Base-by-base conservation (phyloP, 1,140 invertebrate species). In the Sitophilus oryzae region DNA sequence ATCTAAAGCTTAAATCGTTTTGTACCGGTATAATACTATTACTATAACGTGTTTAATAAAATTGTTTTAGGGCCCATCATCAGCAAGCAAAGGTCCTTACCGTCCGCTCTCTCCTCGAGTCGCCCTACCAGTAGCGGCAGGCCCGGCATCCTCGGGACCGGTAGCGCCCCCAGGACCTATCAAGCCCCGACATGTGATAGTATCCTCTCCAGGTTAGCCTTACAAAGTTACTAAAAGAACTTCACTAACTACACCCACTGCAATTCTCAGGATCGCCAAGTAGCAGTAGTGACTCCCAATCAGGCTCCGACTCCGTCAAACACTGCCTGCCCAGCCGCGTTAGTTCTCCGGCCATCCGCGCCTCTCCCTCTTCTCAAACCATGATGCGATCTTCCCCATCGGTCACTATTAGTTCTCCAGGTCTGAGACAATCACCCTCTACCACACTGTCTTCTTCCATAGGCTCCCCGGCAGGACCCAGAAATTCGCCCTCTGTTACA, bases 201-300 rank as follows among this genome's bases (percentile, higher is more conserved):
- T 83, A 66, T 84, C 81, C 67, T 84, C 83, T 64, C 82, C 83
- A 75, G 82, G 52, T 53, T n/a, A n/a, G n/a, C n/a, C n/a, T n/a
- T n/a, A n/a, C n/a, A n/a, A n/a, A n/a, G n/a, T n/a, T n/a, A n/a
- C n/a, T n/a, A n/a, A n/a, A n/a, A n/a, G n/a, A n/a, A n/a, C n/a
- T n/a, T n/a, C n/a, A n/a, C n/a, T n/a, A n/a, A n/a, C n/a, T n/a
- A n/a, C n/a, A n/a, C n/a, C n/a, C n/a, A n/a, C n/a, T n/a, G n/a
- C n/a, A n/a, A n/a, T n/a, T 10, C 4, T 36, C 21, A 54, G 52
- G 81, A 75, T 83, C 83, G 68, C 81, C 82, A 81, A 79, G 77
- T 71, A 84, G 81, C 73, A 84, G 71, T 79, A 82, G 75, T 71
- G 80, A 76, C 66, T 82, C 79, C 56, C 82, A 80, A 70, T 79